Evolutionary conservation across 1,140 invertebrate species (phyloP), one percentile per base, ranked within the genome.

Genomic region (Aphidius gifuensis): DNA sequence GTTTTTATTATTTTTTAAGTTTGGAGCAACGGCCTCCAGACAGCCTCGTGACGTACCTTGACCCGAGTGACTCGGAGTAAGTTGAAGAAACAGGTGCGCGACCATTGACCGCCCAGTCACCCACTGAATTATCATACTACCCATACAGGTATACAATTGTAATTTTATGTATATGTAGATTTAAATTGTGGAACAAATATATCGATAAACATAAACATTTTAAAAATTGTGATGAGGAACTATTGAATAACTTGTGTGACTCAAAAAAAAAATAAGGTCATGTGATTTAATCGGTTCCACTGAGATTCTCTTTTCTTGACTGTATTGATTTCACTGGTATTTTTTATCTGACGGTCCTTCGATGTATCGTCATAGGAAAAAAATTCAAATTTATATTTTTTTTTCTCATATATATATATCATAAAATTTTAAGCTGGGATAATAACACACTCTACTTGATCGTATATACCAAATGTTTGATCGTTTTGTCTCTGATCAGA

Each of bases 31-130:
- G 77, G 74, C 76, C 77, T 79, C 73, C 70, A 66, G 70, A 77
- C 75, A 76, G 64, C 76, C 76, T 78, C 77, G 23, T 32, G 77
- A 77, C 74, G 76, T 76, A 68, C 74, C 75, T 77, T 77, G 76
- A 78, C 75, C 77, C 69, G 70, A 54, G 67, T 59, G 54, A 32
- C 23, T 32, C 1, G 2, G 23, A 32, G 23, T 32, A 32, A 32
- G 39, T 55, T 55, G 53, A 11, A 55, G 53, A 40, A 55, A 55
- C 53, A 55, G 53, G 53, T 55, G 53, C 53, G 53, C 53, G 53
- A 55, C 53, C 53, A 55, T 55, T 55, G 53, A 55, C 53, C 53
- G 53, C 53, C 43, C 59, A 71, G 66, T 67, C 70, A 65, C 68
- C 70, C 66, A 64, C 64, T 71, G 66, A 74, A 72, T 74, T 72